Evolutionary conservation across 2,113 vertebrate genomes (phyloP), one percentile per base, ranked within the genome.

Genomic region (Lathamus discolor): DNA sequence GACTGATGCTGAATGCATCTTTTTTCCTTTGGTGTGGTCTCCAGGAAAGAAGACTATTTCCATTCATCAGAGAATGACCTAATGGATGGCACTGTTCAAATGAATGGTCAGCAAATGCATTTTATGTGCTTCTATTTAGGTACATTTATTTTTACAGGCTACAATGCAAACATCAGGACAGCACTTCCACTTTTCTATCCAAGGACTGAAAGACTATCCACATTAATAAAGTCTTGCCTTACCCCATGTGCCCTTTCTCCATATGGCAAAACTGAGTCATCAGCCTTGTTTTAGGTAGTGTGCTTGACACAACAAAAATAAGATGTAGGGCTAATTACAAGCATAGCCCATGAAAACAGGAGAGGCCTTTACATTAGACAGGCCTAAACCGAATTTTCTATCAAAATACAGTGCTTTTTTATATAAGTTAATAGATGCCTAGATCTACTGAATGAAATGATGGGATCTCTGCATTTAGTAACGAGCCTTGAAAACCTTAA

Each of bases 211-310:
- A 89, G 89, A 49, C 29, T 57, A 31, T 23, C 81, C 77, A 82
- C 81, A 68, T 66, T 18, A 66, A 69, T 27, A 41, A 80, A 83
- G 57, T 10, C 44, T 54, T 83, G 76, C 90, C 74, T 88, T 86
- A 92, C 77, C 83, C 80, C 28, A 3, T 1, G 24, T 86, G 88
- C 88, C 67, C 92, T 93, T 76, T 86, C 75, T 35, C 78, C 85
- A 90, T 27, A 52, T 51, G 90, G 93, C 68, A 94, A 87, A 92
- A 92, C 72, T 88, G 92, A 95, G 93, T 95, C 95, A 95, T 14
- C 66, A 63, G 74, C 62, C 93, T 72, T 62, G 86, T 39, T 93
- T 95, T 79, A 84, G 57, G 83, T 12, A 19, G 48, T 0, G 2
- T 41, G 68, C 51, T 64, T 86, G 64, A 92, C 75, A 83, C 64